Evolutionary conservation across 2,888 invertebrate species (phyloP).

Genomic region (Steinernema scapterisci): DNA sequence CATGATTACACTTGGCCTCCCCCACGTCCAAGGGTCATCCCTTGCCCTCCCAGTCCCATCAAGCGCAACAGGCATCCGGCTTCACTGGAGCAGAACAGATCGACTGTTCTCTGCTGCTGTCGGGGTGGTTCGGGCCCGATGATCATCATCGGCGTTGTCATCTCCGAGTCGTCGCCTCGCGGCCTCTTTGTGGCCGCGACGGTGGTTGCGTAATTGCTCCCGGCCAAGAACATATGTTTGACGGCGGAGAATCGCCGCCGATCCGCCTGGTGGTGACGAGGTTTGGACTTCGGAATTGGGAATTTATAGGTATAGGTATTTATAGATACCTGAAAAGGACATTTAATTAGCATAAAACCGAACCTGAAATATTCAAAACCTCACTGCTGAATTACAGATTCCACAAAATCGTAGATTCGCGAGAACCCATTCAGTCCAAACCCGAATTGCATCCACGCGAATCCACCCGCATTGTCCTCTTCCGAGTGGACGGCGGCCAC

Average conservation of each 20-base stretch:
- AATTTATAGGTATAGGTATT: no score
- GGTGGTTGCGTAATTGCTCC: constrained; percentile 23
- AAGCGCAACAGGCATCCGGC: constrained; percentile 1
- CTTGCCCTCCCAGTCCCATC: neutral
- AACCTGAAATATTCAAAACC: no score
- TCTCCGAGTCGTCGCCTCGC: neutral
- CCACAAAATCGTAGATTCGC: no score
- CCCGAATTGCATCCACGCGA: no score
- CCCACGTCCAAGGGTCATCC: neutral
- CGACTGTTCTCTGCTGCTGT: neutral
- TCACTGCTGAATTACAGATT: no score
- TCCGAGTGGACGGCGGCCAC: no score
- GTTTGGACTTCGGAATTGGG: no score
- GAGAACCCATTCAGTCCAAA: no score
- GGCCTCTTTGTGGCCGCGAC: neutral
- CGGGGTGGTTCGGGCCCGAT: neutral
- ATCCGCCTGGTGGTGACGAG: neutral
- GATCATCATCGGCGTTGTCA: constrained; percentile 1
- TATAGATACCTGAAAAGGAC: no score
- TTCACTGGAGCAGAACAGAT: constrained; percentile 15
- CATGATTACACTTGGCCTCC: neutral
- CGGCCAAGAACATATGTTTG: constrained; percentile 13
- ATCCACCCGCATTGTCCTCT: no score
- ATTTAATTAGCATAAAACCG: no score
- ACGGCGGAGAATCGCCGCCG: neutral